Base-by-base conservation (phyloP, 2,888 invertebrate species). In the Machimus rusticus region DNA sequence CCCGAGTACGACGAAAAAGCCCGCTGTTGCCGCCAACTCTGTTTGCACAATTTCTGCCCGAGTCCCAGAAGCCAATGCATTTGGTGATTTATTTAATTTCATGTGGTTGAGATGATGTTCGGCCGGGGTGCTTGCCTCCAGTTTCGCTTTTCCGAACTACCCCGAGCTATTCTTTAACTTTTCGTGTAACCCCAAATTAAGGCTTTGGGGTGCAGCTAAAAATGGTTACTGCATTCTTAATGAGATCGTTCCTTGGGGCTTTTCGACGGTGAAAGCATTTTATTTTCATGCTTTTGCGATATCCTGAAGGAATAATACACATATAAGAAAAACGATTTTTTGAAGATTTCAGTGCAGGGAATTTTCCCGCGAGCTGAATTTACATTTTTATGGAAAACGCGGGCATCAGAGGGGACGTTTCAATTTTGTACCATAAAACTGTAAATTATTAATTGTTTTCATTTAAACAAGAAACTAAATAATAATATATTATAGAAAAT, bases 151-250 rank as follows among this genome's bases (percentile, higher is more conserved):
- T 74, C 39, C 2, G 37, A 46, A 77, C 74, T 57, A 57, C 51
- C 39, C 34, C 28, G 57, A 82, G 57, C 57, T 55, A 14, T 82
- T 85, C 85, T 46, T 85, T 43, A 74, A 74, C 74, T 85, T 74
- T 39, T 66, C 39, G 84, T 74, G 31, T 74, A 85, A 85, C 85
- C 85, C 85, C 85, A 85, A 85, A 66, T 82, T 87, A 46, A 76
- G 84, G 51, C 34, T 74, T 66, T 46, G 39, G 87, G 74, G 79
- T 87, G 85, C 87, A 87, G 66, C 87, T 66, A 86, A 86, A 88
- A 88, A 88, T 86, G 88, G 86, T 81, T 86, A 57, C 81, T 88
- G 86, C 86, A 88, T 88, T 88, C 78, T 87, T 88, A 87, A 88
- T 88, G 85, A 85, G 86, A 88, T 88, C 57, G 76, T 34, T 79